Conservation (phyloP, 2,113 vertebrate genomes). For the Coreoperca whiteheadi region DNA sequence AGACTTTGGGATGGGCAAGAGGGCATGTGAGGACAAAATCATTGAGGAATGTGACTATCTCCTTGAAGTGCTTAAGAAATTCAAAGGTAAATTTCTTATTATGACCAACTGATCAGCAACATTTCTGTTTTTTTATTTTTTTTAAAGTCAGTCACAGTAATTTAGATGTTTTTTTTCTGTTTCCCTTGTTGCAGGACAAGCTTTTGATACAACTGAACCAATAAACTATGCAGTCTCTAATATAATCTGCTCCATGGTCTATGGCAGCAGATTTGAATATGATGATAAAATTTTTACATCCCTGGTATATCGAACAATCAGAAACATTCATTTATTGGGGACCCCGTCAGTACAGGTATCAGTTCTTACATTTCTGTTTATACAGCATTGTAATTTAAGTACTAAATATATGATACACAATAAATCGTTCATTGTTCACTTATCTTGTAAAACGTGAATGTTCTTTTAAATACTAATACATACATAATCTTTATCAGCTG, state of each 20-base stretch:
- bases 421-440: too few relatives aligned
- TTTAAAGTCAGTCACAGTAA: neutral
- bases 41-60: constrained; percentile 50
- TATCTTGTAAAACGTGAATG: too few relatives aligned
- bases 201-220: neutral
- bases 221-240: constrained; percentile 44
- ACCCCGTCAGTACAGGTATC: constrained; percentile 11
- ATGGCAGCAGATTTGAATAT: constrained; percentile 67
- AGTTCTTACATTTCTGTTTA: too few relatives aligned
- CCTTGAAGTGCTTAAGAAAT: constrained; percentile 24
- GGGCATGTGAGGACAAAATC: constrained; percentile 63
- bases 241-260: constrained; percentile 65
- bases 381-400: too few relatives aligned
- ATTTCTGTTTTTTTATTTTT: too few relatives aligned
- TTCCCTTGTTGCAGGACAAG: constrained; percentile 1
- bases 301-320: constrained; percentile 5
- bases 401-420: too few relatives aligned
- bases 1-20: constrained; percentile 70
- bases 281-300: constrained; percentile 45
- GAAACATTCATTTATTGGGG: accelerated
- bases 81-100: constrained; percentile 25
- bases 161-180: too few relatives aligned
- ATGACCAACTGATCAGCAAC: neutral
- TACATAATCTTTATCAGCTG: neutral
- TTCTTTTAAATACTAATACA: neutral